These are phyloP conservation scores for Champsocephalus gunnari DNA, from an alignment of 2,797 vertebrate species.

Conservation along the genomic window DNA sequence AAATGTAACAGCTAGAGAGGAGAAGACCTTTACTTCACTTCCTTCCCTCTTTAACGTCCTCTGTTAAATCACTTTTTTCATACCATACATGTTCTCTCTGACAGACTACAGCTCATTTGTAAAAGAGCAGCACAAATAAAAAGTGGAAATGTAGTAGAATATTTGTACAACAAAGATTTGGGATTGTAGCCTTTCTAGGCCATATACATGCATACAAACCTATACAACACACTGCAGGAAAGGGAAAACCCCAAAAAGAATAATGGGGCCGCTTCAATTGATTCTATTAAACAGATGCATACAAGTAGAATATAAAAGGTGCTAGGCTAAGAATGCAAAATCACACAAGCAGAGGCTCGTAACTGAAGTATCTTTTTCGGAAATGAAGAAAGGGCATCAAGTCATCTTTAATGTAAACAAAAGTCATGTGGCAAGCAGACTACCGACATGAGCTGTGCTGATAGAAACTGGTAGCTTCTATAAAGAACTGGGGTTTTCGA, in stretches of 20 bases:
- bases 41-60: constrained; percentile 19
- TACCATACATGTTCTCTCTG: neutral
- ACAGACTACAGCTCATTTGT: neutral
- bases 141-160: neutral
- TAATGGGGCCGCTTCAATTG: too few relatives aligned
- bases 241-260: too few relatives aligned
- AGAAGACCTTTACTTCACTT: constrained; percentile 39
- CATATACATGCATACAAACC: too few relatives aligned
- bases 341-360: neutral
- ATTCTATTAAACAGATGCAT: neutral
- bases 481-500: constrained; percentile 77
- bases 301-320: neutral
- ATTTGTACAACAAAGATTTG: neutral
- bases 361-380: neutral
- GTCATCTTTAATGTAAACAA: constrained; percentile 58
- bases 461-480: constrained; percentile 77
- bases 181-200: too few relatives aligned
- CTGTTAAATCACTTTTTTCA: neutral
- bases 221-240: too few relatives aligned
- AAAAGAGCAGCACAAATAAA: neutral
- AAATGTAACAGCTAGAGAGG: constrained; percentile 56
- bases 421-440: constrained; percentile 66
- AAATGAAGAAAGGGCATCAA: constrained; percentile 32
- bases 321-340: constrained; percentile 4
- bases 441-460: constrained; percentile 56